Percentiles rank a stretch among this genome's conserved stretches.
Evolutionary conservation across 2,888 invertebrate species (phyloP).

Genomic region (Listrodromus nycthemerus): DNA sequence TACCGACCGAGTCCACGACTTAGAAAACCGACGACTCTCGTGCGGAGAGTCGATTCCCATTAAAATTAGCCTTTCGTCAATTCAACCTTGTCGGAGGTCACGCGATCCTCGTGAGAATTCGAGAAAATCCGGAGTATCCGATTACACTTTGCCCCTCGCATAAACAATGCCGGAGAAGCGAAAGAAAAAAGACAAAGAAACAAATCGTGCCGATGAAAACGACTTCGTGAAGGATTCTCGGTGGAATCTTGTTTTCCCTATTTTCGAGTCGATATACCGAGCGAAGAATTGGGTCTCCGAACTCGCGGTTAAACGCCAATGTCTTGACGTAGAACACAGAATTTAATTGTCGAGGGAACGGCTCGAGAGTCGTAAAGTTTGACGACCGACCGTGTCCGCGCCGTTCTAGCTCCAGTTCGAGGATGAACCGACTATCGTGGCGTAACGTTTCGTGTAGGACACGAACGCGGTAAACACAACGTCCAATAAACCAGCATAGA

Average conservation of each 20-base stretch:
- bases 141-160: slow-evolving; percentile 22
- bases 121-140: slow-evolving; percentile 20
- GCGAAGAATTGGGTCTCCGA: slow-evolving; percentile 45
- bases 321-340: slow-evolving; percentile 31
- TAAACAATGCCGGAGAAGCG: not conserved
- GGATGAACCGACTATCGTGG: not conserved
- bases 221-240: not conserved
- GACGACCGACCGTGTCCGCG: slow-evolving; percentile 34
- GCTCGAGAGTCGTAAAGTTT: slow-evolving; percentile 60
- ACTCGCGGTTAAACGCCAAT: slow-evolving; percentile 51
- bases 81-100: slow-evolving; percentile 16
- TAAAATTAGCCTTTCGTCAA: slow-evolving; percentile 58
- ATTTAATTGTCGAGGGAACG: slow-evolving; percentile 54
- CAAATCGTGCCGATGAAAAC: not conserved
- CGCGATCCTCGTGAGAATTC: slow-evolving; percentile 10
- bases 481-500: slow-evolving; percentile 64
- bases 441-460: slow-evolving; percentile 59
- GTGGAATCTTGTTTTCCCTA: not conserved
- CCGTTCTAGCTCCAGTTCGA: not conserved
- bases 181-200: not conserved
- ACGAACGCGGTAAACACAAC: slow-evolving; percentile 46
- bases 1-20: no score
- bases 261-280: not conserved
- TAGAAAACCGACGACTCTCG: no score
- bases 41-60: not conserved